phyloP scores from a whole-genome alignment of 2,113 vertebrate species.

The Electrona antarctica region DNA sequence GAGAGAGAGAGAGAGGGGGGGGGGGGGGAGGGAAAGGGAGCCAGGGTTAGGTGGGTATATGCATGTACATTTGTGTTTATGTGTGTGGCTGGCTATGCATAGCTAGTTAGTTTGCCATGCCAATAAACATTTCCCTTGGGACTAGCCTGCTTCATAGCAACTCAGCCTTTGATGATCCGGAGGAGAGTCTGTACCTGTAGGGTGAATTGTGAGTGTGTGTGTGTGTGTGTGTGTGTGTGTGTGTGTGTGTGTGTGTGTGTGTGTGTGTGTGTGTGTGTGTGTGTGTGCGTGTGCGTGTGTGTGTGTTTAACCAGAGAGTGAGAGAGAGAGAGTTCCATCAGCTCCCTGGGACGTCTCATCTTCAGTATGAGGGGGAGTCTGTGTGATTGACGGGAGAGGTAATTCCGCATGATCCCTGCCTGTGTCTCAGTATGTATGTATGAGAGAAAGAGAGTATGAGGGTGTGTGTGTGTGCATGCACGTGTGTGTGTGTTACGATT shows the following conservation, averaged over 20 bases:
- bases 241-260: conserved; percentile 7
- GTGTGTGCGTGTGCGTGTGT: not conserved
- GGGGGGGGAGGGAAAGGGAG: conserved; percentile 17
- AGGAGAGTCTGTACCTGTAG: not conserved
- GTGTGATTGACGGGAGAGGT: conserved; percentile 54
- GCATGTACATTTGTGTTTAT: conserved; percentile 12
- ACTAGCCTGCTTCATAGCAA: conserved; percentile 27
- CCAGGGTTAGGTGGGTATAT: not conserved
- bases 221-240: not conserved
- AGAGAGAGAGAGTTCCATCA: not conserved
- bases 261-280: not conserved
- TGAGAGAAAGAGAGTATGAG: not conserved
- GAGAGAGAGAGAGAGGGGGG: conserved; percentile 27
- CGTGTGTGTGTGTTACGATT: not conserved
- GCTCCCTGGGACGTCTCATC: not conserved
- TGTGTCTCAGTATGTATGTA: conserved; percentile 8
- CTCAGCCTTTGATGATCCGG: not conserved
- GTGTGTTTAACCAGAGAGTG: not conserved
- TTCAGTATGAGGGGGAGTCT: conserved; percentile 9
- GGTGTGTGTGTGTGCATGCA: not conserved
- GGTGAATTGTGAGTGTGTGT: too few relatives aligned
- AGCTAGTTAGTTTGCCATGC: conserved; percentile 39
- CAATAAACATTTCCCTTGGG: conserved; percentile 43
- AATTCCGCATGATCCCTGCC: conserved; percentile 48
- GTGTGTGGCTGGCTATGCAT: conserved; percentile 37